Evolutionary conservation across 2,888 invertebrate genomes (phyloP).

Genomic region (Ophion obscuratus): DNA sequence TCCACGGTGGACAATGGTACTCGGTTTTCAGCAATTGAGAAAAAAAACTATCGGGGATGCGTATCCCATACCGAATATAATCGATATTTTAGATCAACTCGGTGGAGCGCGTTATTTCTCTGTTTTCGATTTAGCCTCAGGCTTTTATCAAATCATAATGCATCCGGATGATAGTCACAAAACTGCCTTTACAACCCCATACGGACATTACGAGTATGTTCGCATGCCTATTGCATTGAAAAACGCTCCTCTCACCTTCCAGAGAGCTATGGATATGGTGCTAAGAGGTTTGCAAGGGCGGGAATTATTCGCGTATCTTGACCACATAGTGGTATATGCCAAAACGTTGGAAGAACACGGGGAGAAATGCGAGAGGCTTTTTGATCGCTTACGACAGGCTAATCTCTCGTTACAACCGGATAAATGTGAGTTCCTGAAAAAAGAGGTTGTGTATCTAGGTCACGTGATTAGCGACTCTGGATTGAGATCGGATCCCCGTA

Average conservation of each 20-base stretch:
- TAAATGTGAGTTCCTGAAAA: too few species aligned
- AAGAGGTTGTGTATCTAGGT: too few species aligned
- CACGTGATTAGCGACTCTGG: too few species aligned
- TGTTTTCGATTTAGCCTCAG: constrained; percentile 79
- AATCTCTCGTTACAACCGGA: too few species aligned
- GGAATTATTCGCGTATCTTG: constrained; percentile 49
- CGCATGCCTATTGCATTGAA: constrained; percentile 81
- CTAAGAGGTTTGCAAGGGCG: constrained; percentile 66
- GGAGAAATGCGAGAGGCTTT: too few species aligned
- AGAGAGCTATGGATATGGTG: constrained; percentile 79
- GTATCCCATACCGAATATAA: constrained; percentile 79
- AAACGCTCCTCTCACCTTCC: constrained; percentile 82
- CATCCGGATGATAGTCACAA: constrained; percentile 74
- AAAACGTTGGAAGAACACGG: too few species aligned
- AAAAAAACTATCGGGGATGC: constrained; percentile 51
- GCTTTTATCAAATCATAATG: constrained; percentile 80
- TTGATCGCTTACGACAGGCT: too few species aligned
- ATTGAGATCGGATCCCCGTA: too few species aligned
- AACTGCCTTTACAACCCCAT: constrained; percentile 79
- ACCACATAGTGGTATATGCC: too few species aligned
- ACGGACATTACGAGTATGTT: constrained; percentile 78
- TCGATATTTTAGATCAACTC: constrained; percentile 79
- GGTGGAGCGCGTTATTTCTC: constrained; percentile 79
- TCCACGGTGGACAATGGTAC: constrained; percentile 28
- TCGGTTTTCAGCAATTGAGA: constrained; percentile 32